phyloP scores from a whole-genome alignment of 2,797 vertebrate genomes.

The Scomberomorus guttatus region DNA sequence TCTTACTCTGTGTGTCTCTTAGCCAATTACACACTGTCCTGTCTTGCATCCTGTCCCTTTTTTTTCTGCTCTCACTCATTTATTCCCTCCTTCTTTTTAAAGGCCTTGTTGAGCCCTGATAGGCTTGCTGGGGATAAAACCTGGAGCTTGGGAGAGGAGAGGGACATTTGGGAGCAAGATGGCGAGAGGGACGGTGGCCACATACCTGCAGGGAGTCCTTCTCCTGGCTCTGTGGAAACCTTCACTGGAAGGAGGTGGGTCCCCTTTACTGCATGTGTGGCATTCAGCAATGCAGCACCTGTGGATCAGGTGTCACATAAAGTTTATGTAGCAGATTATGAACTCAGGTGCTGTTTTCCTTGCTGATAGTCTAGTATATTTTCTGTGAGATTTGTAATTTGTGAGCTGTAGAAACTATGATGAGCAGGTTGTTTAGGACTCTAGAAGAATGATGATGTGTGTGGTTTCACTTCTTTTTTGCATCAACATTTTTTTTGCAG shows the following conservation, averaged over 20 bases:
- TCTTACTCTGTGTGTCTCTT: conserved; percentile 56
- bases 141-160: conserved; percentile 84
- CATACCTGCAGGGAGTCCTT: conserved; percentile 88
- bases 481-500: background rate
- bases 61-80: conserved; percentile 64
- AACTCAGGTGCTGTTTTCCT: conserved; percentile 9
- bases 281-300: conserved; percentile 53
- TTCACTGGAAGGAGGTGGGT: conserved; percentile 95
- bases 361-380: background rate
- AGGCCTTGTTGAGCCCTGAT: conserved; percentile 87
- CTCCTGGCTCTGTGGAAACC: conserved; percentile 89
- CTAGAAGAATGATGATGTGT: background rate
- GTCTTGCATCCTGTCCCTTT: conserved; percentile 77
- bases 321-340: conserved; percentile 20
- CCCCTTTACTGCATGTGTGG: conserved; percentile 31
- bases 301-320: conserved; percentile 53
- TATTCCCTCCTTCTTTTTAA: conserved; percentile 82
- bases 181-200: conserved; percentile 88
- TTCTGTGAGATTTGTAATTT: conserved; percentile 9
- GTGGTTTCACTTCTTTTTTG: too few species aligned
- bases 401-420: background rate
- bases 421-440: background rate
- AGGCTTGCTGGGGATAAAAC: conserved; percentile 94
- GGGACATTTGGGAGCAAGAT: conserved; percentile 93
- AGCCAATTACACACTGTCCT: conserved; percentile 87